Base-by-base conservation (phyloP, 1,140 invertebrate genomes). In the Campoletis sonorensis region DNA sequence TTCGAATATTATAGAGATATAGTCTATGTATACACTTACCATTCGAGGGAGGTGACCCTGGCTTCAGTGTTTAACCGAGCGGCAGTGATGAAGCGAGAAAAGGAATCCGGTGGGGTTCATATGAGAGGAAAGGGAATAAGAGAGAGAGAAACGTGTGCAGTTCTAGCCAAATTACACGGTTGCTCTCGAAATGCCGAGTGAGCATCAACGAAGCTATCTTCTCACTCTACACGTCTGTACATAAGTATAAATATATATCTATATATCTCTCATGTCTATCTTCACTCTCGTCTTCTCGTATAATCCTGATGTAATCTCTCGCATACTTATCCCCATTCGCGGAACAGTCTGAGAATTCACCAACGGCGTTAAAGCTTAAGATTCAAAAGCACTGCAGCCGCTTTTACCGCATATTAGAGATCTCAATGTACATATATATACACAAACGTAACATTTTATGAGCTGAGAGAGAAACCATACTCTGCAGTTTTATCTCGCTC, bases 191-290 rank as follows among this genome's bases (percentile, higher is more conserved):
- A 77, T 77, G 54, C 51, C 73, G 73, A 77, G 73, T 37, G 73
- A 77, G 21, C 73, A 77, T 77, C 51, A 77, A 77, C 73, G 26
- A 15, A 61, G 73, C 54, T 77, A 77, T 77, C 73, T 64, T 33
- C 27, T 33, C 73, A 77, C 54, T 33, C 54, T 45, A 10, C 49
- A 7, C 13, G 13, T 11, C 40, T 45, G 3, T 45, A 45, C 8
- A 13, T 13, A 8, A 13, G 11, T 11, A 11, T 13, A n/a, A n/a
- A 13, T 45, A 45, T 45, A 45, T 10, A 10, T 13, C 5, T 45
- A 45, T 45, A 45, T 45, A 1, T 45, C 40, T 45, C 40, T 45
- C 13, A 45, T 45, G 40, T 45, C 40, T 45, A 45, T 45, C 40
- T 45, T 68, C 64, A 16, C 64, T 30, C 64, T 27, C 64, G 64